A percentile compares a stretch with the other conserved stretches of the same genome.
These are phyloP conservation scores for Malurus alboscapulatus DNA, from an alignment of 2,113 vertebrate species.

Conservation along the genomic window DNA sequence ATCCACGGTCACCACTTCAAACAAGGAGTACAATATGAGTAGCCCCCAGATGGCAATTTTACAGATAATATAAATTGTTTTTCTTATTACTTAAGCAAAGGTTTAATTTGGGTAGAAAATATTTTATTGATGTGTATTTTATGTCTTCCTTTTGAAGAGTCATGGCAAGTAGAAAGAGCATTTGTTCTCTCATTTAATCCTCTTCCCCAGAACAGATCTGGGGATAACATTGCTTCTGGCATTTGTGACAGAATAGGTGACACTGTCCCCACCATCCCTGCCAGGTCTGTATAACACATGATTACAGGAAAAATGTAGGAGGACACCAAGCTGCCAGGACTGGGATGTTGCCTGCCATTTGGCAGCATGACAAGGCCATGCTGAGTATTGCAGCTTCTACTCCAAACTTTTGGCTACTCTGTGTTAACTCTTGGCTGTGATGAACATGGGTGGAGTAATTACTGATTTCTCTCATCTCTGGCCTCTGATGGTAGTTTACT, in stretches of 20 bases:
- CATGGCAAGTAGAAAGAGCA: not conserved
- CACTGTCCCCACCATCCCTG: not conserved
- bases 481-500: not conserved
- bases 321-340: not conserved
- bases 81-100: not conserved
- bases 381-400: not conserved
- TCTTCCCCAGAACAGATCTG: not conserved
- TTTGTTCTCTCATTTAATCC: not conserved
- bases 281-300: not conserved
- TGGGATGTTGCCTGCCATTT: not conserved
- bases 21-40: not conserved
- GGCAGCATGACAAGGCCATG: rapidly evolving
- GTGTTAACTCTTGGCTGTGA: not conserved
- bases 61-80: not conserved
- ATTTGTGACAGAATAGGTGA: not conserved
- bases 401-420: not conserved
- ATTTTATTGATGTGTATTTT: not conserved
- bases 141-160: not conserved
- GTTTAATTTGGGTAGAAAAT: not conserved
- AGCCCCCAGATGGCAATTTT: not conserved
- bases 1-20: not conserved
- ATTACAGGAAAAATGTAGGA: not conserved
- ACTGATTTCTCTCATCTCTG: not conserved
- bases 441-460: not conserved
- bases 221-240: not conserved